Conservation (phyloP, 2,113 vertebrate species). For the Crotalus viridis region DNA sequence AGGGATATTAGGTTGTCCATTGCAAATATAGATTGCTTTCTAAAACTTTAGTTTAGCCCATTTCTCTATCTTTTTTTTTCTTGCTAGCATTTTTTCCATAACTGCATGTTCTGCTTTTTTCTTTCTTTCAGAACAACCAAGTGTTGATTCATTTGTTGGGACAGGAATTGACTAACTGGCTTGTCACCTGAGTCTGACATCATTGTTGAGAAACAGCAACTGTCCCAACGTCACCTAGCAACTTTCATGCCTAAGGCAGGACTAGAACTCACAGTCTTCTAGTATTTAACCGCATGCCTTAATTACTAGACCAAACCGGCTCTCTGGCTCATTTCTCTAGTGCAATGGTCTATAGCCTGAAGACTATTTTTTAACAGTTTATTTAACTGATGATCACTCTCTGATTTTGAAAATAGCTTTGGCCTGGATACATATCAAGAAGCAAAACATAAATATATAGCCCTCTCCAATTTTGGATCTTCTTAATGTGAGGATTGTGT, state of each 20-base stretch:
- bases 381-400: neutral
- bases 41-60: neutral
- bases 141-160: neutral
- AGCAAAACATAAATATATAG: neutral
- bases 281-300: neutral
- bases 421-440: neutral
- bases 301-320: neutral
- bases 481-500: neutral
- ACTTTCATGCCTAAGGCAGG: neutral
- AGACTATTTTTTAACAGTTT: neutral
- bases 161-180: neutral
- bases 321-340: neutral
- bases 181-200: neutral
- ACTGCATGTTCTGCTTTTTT: neutral
- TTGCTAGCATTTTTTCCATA: neutral
- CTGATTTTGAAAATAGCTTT: neutral
- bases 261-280: neutral
- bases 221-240: neutral
- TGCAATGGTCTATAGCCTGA: neutral
- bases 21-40: neutral
- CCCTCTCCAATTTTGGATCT: neutral
- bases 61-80: neutral
- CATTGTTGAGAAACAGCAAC: neutral
- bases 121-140: neutral
- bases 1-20: neutral